Evolutionary conservation across 2,113 vertebrate species (phyloP), one percentile per base, ranked within the genome.

Genomic region (Cyanoliseus patagonus): DNA sequence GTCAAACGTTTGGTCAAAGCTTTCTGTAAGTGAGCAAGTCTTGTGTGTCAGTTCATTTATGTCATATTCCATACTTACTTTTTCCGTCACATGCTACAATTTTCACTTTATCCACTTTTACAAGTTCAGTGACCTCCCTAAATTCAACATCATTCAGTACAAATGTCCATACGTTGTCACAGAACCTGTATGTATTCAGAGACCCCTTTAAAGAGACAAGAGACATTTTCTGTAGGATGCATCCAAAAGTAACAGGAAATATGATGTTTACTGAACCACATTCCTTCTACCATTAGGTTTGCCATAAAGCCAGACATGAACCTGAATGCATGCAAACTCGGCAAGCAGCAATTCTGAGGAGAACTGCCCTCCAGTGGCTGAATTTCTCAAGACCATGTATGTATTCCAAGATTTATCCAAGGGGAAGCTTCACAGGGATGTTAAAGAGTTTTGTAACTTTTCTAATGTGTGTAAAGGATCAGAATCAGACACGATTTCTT

Each of bases 81-180:
- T 99, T 99, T 88, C 99, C 99, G 92, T 99, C 99, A 95, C 99
- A 99, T 51, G 99, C 99, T 51, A 99, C 99, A 41, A 99, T 99
- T 98, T 99, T 99, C 94, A 99, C 99, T 98, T 99, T 99, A 97
- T 99, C 99, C 93, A 99, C 99, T 97, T 99, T 99, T 86, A 99
- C 99, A 59, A 99, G 98, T 88, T 99, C 99, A 17, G 99, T 99
- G 85, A 99, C 99, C 96, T 99, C 99, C 92, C 99, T 98, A 98
- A 99, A 99, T 97, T 99, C 99, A 91, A 99, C 99, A 11, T 99
- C 99, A 67, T 99, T 99, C 95, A 99, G 97, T 63, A 99, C 99
- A 81, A 99, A 99, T 2, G 99, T 99, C 99, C 99, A 99, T 59
- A 99, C 99, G 27, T 99, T 99, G 98, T 99, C 99, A 85, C 99